Conservation (phyloP, 2,797 vertebrate genomes). For the Sylvilagus floridanus region DNA sequence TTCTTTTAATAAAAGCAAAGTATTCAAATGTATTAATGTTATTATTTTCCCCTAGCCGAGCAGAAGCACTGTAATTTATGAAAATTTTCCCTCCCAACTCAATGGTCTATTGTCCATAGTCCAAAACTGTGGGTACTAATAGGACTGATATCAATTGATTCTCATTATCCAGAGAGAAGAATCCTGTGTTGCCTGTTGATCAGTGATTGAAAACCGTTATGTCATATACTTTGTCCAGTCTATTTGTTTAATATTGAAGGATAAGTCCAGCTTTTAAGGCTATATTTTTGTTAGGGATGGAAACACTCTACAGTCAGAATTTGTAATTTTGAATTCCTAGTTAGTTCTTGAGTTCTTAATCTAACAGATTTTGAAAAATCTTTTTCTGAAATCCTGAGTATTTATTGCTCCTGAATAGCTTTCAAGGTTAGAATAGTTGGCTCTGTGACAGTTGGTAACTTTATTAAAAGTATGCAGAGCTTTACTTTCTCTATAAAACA, state of each 20-base stretch:
- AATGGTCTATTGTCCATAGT: not conserved
- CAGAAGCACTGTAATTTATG: not conserved
- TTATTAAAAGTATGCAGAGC: not conserved
- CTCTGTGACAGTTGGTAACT: not conserved
- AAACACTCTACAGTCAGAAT: not conserved
- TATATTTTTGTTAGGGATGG: not conserved
- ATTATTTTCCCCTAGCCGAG: not conserved
- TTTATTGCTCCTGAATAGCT: not conserved
- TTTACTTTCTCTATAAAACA: not conserved
- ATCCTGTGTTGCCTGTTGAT: not conserved
- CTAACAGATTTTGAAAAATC: not conserved
- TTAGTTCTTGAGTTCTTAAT: not conserved
- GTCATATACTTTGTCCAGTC: not conserved
- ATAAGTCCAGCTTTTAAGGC: not conserved
- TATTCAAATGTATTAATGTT: no score
- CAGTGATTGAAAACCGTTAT: not conserved
- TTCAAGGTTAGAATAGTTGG: not conserved
- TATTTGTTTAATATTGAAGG: not conserved
- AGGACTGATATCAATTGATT: not conserved
- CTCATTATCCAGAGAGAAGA: not conserved
- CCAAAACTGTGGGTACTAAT: not conserved
- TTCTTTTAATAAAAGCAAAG: no score
- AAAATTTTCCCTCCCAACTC: not conserved
- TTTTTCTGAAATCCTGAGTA: constrained; percentile 23
- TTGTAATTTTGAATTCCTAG: not conserved